These are phyloP conservation scores for Athrips mouffetella DNA, from an alignment of 2,888 invertebrate species.

Conservation along the genomic window DNA sequence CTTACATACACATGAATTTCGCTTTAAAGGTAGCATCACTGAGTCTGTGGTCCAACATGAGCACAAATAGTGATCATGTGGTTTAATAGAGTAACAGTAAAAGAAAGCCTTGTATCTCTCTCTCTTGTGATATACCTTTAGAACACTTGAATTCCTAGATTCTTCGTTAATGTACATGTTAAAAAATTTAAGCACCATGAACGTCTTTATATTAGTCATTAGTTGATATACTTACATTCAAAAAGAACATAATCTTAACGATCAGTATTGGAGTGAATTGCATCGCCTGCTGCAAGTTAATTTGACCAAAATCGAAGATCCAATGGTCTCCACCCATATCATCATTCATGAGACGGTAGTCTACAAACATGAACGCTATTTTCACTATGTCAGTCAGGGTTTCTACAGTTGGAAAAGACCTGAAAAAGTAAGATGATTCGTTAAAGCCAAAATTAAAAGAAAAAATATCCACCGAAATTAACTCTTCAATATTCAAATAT, in stretches of 20 bases:
- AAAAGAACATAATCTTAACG: conserved; percentile 44
- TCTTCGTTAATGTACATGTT: not conserved
- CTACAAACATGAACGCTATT: conserved; percentile 36
- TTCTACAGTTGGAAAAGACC: conserved; percentile 6
- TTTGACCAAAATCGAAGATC: conserved; percentile 49
- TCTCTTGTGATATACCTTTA: too few species aligned
- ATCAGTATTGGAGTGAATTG: conserved; percentile 40
- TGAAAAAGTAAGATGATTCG: too few species aligned
- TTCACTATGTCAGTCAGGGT: conserved; percentile 25
- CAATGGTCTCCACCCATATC: conserved; percentile 48
- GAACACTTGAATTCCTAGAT: not conserved
- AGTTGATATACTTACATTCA: conserved; percentile 21
- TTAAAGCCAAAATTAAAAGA: too few species aligned
- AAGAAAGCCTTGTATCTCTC: too few species aligned
- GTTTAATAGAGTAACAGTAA: too few species aligned
- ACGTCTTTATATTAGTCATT: not conserved
- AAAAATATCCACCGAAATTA: too few species aligned
- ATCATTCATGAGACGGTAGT: conserved; percentile 55
- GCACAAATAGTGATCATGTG: too few species aligned
- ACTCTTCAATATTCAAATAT: too few species aligned
- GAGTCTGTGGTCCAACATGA: too few species aligned
- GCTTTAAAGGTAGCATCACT: too few species aligned
- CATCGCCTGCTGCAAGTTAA: conserved; percentile 39
- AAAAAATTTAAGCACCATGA: not conserved
- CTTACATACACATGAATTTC: too few species aligned